Evolutionary conservation across 2,888 invertebrate genomes (phyloP).

Genomic region (Erebia aethiops): DNA sequence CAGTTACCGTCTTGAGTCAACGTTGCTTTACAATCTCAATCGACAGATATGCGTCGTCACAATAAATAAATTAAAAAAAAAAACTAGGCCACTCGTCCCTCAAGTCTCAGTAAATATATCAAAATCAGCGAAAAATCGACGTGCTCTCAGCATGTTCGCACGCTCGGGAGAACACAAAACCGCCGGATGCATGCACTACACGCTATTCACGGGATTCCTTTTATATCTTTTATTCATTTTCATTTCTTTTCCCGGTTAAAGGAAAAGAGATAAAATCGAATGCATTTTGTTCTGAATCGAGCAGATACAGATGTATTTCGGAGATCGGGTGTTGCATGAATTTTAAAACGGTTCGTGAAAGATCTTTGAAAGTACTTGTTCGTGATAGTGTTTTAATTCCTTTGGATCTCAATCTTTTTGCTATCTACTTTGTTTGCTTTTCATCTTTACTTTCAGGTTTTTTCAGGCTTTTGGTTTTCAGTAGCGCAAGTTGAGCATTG

Average conservation of each 20-base stretch:
- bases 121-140: conserved; percentile 3
- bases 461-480: background rate
- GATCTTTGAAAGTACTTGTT: background rate
- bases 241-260: conserved; percentile 15
- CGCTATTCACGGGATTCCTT: conserved; percentile 11
- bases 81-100: too few species aligned
- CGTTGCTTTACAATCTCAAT: too few species aligned
- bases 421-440: background rate
- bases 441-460: background rate
- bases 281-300: background rate
- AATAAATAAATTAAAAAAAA: too few species aligned
- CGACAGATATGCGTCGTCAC: too few species aligned
- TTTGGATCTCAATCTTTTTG: background rate
- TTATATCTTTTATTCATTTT: conserved; percentile 13
- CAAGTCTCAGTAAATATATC: too few species aligned
- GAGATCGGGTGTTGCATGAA: conserved; percentile 15
- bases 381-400: background rate
- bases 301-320: conserved; percentile 10
- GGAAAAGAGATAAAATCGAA: conserved; percentile 12
- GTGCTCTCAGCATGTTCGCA: background rate
- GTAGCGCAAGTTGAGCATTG: background rate
- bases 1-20: too few species aligned
- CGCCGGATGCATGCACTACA: conserved; percentile 9
- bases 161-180: conserved; percentile 1
- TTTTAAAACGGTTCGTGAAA: background rate